Conservation (phyloP, 2,797 vertebrate species). For the Loriculus beryllinus region DNA sequence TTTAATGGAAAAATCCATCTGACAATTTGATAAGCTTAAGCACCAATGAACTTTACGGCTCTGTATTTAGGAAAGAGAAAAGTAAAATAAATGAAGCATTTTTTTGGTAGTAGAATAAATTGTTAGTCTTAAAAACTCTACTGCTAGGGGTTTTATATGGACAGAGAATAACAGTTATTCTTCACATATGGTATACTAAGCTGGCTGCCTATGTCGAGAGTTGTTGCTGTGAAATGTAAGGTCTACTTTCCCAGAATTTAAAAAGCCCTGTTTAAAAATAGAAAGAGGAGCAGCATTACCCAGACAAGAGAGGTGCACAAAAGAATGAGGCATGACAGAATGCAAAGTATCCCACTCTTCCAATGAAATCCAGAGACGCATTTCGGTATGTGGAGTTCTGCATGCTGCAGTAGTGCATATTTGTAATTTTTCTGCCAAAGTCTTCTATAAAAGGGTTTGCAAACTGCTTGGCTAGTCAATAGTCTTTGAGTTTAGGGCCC, state of each 20-base stretch:
- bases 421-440: not conserved
- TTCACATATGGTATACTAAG: not conserved
- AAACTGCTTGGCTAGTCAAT: not conserved
- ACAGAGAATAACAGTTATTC: not conserved
- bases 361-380: not conserved
- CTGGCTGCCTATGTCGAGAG: not conserved
- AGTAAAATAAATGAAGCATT: not conserved
- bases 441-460: not conserved
- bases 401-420: fast-evolving
- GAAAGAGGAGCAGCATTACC: fast-evolving
- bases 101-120: not conserved
- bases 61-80: not conserved
- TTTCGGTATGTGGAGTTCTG: fast-evolving
- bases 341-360: not conserved
- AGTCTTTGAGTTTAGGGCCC: not conserved
- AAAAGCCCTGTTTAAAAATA: not conserved
- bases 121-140: not conserved
- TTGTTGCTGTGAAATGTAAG: not conserved
- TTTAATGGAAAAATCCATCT: not conserved
- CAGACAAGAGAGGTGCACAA: not conserved
- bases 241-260: not conserved
- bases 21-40: not conserved
- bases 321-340: not conserved
- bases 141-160: fast-evolving
- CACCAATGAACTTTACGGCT: not conserved